Evolutionary conservation across 1,140 invertebrate genomes (phyloP).

Genomic region (Drosophila sulfurigaster): DNA sequence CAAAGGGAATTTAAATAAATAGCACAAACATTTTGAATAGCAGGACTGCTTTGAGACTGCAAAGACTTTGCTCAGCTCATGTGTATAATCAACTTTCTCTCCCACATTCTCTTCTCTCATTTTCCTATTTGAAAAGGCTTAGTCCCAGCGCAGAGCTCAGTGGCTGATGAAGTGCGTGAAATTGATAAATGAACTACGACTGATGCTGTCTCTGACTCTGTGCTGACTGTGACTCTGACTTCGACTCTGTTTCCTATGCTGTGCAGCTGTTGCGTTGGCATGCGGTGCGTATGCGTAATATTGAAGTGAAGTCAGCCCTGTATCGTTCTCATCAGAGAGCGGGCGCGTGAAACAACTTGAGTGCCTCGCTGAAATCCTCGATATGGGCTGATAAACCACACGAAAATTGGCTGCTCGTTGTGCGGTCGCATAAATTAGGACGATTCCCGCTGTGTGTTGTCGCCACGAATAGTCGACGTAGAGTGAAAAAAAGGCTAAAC

Average conservation of each 20-base stretch:
- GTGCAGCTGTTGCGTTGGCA: conserved; percentile 13
- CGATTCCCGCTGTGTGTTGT: conserved; percentile 19
- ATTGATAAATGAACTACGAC: conserved; percentile 58
- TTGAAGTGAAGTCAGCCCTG: conserved; percentile 1
- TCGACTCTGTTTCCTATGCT: background rate
- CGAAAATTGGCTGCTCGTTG: conserved; percentile 64
- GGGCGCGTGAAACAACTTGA: conserved; percentile 28
- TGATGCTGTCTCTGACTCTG: background rate
- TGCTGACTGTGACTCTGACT: background rate
- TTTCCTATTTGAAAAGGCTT: conserved; percentile 8
- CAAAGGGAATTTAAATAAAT: conserved; percentile 77
- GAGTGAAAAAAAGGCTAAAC: conserved; percentile 49
- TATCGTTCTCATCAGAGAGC: background rate
- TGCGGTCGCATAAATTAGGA: conserved; percentile 48
- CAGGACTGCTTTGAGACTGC: conserved; percentile 23
- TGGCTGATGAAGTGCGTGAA: conserved; percentile 61
- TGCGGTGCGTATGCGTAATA: conserved; percentile 23
- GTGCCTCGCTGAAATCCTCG: conserved; percentile 29
- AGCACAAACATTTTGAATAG: conserved; percentile 63
- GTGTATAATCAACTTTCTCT: conserved; percentile 60
- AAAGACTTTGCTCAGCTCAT: conserved; percentile 45
- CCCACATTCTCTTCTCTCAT: background rate
- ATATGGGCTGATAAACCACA: conserved; percentile 57
- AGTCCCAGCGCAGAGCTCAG: conserved; percentile 22
- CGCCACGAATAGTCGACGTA: background rate